Base-by-base conservation (phyloP, 2,888 invertebrate species). In the Atherix ibis region DNA sequence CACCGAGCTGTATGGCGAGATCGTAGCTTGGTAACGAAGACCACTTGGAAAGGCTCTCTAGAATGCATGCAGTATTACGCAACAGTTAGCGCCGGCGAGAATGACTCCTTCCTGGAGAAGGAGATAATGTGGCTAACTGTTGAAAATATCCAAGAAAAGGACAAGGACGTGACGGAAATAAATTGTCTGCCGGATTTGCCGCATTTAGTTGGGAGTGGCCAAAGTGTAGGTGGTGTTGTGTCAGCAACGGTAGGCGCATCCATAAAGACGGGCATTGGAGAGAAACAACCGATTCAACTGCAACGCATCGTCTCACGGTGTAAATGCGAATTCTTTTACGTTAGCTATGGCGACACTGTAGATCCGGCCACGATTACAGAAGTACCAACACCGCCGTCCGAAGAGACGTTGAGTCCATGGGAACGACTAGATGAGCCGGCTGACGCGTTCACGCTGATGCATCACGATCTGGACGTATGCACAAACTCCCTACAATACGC, bases 41-140 rank as follows among this genome's bases (percentile, higher is more conserved):
- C 84, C 1, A 91, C 95, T 0, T 97, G 97, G 94, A 78, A 84
- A 42, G 95, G 95, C 14, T 77, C 84, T 34, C 66, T 98, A 9
- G 85, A 88, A 52, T 92, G 95, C 61, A 92, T 98, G 91, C 97
- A 97, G 71, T 98, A 98, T 66, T 98, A 97, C 65, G 97, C 97
- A 9, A 98, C 98, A 6, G 92, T 97, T 31, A 83, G 82, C 54
- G 85, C 84, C 4, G 73, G 73, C 19, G 75, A 77, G 50, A 69
- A 71, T 40, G 78, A 78, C 49, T 71, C 73, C 24, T 62, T 74
- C 10, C 67, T 70, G 45, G 73, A 67, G 69, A 85, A 89, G 48
- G 87, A 91, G 59, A 91, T 97, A 45, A 87, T 91, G 68, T 98
- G 97, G 97, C 67, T 98, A 45, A 83, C 84, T 0, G 75, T 89